phyloP scores from a whole-genome alignment of 1,140 invertebrate genomes.

The Epicauta chinensis region DNA sequence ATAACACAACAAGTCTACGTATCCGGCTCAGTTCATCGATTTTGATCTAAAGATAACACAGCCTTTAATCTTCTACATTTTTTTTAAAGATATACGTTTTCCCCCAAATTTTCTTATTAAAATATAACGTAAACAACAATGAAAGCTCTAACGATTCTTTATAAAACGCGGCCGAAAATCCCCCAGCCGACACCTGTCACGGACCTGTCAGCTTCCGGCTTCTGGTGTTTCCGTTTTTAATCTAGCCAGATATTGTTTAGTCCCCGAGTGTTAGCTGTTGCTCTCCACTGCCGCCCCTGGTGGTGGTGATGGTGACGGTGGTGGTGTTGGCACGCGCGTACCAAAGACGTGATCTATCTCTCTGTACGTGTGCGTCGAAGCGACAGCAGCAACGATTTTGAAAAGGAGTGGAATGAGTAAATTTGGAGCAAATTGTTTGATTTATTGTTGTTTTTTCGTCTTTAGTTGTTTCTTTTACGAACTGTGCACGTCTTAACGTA shows the following conservation, averaged over 20 bases:
- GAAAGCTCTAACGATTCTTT: too few relatives aligned
- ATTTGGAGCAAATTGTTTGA: slow-evolving; percentile 32
- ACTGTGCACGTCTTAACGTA: slow-evolving; percentile 8
- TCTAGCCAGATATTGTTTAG: slow-evolving; percentile 33
- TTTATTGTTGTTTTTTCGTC: slow-evolving; percentile 22
- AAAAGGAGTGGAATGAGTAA: slow-evolving; percentile 12
- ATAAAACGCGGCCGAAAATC: too few relatives aligned
- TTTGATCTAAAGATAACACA: too few relatives aligned
- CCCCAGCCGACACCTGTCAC: slow-evolving; percentile 31
- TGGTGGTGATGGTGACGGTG: background rate
- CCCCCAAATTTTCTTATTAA: too few relatives aligned
- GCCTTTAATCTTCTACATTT: too few relatives aligned
- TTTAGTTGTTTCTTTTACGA: slow-evolving; percentile 7
- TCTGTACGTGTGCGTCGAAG: slow-evolving; percentile 21
- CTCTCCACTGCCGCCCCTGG: slow-evolving; percentile 1
- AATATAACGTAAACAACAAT: too few relatives aligned
- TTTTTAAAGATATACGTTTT: too few relatives aligned
- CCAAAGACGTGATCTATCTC: slow-evolving; percentile 26
- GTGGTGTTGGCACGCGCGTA: slow-evolving; percentile 22
- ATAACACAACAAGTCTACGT: too few relatives aligned
- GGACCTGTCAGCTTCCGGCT: slow-evolving; percentile 28
- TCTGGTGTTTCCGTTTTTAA: slow-evolving; percentile 34
- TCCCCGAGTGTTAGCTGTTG: slow-evolving; percentile 17
- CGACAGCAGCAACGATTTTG: slow-evolving; percentile 18
- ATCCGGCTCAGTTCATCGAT: too few relatives aligned